Percentiles rank a stretch among this genome's conserved stretches.
These are phyloP conservation scores for Macrotus californicus DNA, from an alignment of 2,113 vertebrate species.

Conservation along the genomic window DNA sequence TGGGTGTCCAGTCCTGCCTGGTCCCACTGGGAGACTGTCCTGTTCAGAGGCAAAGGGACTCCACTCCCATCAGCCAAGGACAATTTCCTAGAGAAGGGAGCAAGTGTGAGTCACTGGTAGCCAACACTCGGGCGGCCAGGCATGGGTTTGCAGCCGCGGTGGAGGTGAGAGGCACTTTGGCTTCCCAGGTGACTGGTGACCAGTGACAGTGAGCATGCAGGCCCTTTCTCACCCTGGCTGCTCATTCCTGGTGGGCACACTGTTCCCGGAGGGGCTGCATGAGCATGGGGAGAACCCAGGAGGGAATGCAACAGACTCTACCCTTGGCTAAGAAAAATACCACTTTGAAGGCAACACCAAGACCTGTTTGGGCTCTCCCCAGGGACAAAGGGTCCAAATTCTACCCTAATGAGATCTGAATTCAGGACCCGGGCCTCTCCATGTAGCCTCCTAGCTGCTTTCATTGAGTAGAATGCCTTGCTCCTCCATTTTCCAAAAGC, in stretches of 20 bases:
- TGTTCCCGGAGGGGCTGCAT: not conserved
- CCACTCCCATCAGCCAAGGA: not conserved
- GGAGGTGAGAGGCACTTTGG: not conserved
- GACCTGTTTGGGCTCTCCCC: not conserved
- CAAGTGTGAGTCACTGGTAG: accelerated
- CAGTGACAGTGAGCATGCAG: not conserved
- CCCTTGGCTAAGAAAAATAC: not conserved
- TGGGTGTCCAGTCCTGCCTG: not conserved
- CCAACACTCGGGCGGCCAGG: too few species aligned
- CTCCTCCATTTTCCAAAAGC: not conserved
- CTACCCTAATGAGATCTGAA: not conserved
- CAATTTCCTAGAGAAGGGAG: not conserved
- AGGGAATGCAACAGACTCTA: not conserved
- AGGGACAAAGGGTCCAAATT: not conserved
- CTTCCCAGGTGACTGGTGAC: accelerated
- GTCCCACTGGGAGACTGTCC: not conserved
- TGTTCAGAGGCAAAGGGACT: not conserved
- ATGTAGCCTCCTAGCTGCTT: not conserved
- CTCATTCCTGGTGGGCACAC: too few species aligned
- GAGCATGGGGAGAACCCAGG: not conserved
- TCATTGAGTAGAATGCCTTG: not conserved
- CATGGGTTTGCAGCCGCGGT: accelerated
- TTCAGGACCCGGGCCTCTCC: not conserved
- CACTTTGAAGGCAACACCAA: not conserved
- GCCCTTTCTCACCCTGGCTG: too few species aligned